Evolutionary conservation across 2,113 vertebrate genomes (phyloP), one percentile per base, ranked within the genome.

Genomic region (Ginglymostoma cirratum): DNA sequence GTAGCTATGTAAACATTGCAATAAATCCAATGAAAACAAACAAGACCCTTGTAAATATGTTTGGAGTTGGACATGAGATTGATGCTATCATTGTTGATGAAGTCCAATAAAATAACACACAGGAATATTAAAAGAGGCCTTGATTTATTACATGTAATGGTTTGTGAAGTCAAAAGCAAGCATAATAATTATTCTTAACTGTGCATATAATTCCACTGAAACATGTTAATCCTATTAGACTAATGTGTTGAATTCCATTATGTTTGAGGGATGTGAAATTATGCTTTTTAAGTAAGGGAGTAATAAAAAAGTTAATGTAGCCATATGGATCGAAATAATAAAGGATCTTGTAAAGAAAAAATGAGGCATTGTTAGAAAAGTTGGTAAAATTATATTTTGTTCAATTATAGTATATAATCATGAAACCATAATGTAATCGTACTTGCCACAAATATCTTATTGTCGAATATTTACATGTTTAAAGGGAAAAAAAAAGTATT

Each of bases 211-310:
- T 95, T 72, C 66, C 93, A 72, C 23, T 95, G 8, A 95, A 38
- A 95, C 38, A 95, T 95, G 48, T 95, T 95, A 72, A 95, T 95
- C 93, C 93, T 95, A 95, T 70, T 95, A 95, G 38, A 95, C 7
- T 70, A 95, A 95, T 95, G 93, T 27, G 21, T 95, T 95, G 67
- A 95, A 72, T 69, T 70, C 42, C 67, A 95, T 95, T 72, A 95
- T 95, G 93, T 95, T 95, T 95, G 93, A 95, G 42, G 45, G 66
- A 95, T 72, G 67, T 72, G 67, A 95, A 70, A 70, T 70, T 72
- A 48, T 48, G 42, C 24, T 72, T 95, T 66, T 93, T 66, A 72
- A 48, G 93, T 70, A 72, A 95, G 66, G 21, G 42, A 70, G 38
- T 95, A 95, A 95, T 95, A 95, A 95, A 70, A 45, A 72, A 17